Evolutionary conservation across 2,888 invertebrate species (phyloP).

Genomic region (Philonicus albiceps): DNA sequence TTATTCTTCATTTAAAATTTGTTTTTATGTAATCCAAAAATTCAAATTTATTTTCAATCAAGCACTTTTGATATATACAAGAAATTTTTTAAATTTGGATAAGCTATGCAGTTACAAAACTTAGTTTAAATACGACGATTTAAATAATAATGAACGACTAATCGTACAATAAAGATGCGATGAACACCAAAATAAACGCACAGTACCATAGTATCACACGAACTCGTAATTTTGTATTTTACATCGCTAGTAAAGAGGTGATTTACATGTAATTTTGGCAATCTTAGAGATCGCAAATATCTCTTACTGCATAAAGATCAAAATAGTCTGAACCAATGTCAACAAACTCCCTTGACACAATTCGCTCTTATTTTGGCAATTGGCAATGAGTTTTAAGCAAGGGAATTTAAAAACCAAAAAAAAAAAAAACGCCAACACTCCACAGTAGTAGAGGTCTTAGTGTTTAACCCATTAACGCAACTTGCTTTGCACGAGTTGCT

Average conservation of each 20-base stretch:
- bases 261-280: not conserved
- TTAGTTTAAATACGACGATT: no score
- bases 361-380: not conserved
- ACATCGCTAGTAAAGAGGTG: not conserved
- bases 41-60: no score
- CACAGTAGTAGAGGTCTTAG: not conserved
- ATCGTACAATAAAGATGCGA: no score
- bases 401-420: not conserved
- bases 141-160: no score
- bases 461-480: not conserved
- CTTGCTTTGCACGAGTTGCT: not conserved
- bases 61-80: no score
- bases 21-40: no score
- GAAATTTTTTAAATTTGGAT: no score
- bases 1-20: no score
- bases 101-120: no score
- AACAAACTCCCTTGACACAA: constrained; percentile 33
- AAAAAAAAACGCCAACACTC: constrained; percentile 27
- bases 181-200: not conserved
- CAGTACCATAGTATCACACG: no score
- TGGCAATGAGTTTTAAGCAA: not conserved
- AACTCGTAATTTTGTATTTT: not conserved
- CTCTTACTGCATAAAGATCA: not conserved
- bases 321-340: not conserved
- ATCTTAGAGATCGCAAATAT: not conserved